Base-by-base conservation (phyloP, 2,888 invertebrate species). In the Quadroppia sp. region DNA sequence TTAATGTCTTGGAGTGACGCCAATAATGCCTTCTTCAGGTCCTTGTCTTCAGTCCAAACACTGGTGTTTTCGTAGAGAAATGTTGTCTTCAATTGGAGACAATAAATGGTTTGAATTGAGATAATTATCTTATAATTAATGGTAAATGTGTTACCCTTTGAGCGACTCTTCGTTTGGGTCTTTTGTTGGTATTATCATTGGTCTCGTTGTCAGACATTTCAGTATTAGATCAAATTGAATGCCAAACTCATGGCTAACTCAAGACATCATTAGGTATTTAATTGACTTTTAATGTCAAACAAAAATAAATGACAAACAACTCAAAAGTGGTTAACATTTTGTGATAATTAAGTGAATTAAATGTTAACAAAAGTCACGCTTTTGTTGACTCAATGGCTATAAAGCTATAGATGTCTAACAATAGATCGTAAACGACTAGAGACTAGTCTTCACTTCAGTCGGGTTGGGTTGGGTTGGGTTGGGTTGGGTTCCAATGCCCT, bases 1-100 rank as follows among this genome's bases (percentile, higher is more conserved):
- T 64, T 64, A 1, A 40, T 36, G 32, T 64, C 64, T 64, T 64
- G 64, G 20, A 64, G 64, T 64, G 64, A 64, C 32, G 64, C 64
- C 64, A 64, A 64, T n/a, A 64, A n/a, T 2, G 64, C 64, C 20
- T n/a, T 64, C 64, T 64, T 64, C 20, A 64, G 64, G 30, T 64
- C 64, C 20, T 64, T 64, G n/a, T 64, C 64, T 64, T 64, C 64
- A 28, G 20, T 15, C 64, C 64, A 64, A 36, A 64, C 36, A n/a
- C 36, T 64, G 1, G 64, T 36, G 64, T 64, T 64, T 32, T 64
- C 64, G 32, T 36, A 40, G 1, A 15, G 3, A 15, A 64, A 4
- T 15, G 30, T 36, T n/a, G 64, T 64, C 64, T 64, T 56, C 15
- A 2, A 11, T 36, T 9, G 25, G n/a, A 28, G 1, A 56, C 7